phyloP scores from a whole-genome alignment of 2,888 invertebrate genomes.

The Morinoia aosen region DNA sequence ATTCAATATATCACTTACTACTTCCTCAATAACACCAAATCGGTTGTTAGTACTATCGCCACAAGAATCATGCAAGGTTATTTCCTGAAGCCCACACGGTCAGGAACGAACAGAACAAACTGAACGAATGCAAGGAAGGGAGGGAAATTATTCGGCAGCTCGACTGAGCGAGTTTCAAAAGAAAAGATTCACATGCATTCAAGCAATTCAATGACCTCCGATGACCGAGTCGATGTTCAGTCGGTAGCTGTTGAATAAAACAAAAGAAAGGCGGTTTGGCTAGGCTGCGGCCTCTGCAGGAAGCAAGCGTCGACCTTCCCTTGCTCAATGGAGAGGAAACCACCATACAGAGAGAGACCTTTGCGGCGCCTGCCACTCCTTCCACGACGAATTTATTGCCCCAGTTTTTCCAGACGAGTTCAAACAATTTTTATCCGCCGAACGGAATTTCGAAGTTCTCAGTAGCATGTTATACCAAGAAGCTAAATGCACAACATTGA shows the following conservation, averaged over 20 bases:
- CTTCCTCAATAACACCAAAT: no score
- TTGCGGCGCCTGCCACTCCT: not conserved
- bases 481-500: not conserved
- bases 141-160: not conserved
- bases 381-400: not conserved
- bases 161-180: not conserved
- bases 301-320: constrained; percentile 21
- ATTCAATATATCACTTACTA: no score
- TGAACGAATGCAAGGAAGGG: not conserved
- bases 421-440: not conserved
- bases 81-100: no score
- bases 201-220: not conserved
- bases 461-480: not conserved
- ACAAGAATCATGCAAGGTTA: no score
- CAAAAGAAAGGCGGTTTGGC: not conserved
- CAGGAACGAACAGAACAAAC: not conserved
- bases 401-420: not conserved
- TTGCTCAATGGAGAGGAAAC: constrained; percentile 46
- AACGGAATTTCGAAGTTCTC: not conserved
- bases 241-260: not conserved
- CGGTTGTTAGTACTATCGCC: no score
- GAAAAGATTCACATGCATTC: not conserved
- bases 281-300: not conserved
- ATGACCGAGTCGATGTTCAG: constrained; percentile 1
- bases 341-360: not conserved